phyloP scores from a whole-genome alignment of 2,888 invertebrate genomes.

The Brachyptera putata region DNA sequence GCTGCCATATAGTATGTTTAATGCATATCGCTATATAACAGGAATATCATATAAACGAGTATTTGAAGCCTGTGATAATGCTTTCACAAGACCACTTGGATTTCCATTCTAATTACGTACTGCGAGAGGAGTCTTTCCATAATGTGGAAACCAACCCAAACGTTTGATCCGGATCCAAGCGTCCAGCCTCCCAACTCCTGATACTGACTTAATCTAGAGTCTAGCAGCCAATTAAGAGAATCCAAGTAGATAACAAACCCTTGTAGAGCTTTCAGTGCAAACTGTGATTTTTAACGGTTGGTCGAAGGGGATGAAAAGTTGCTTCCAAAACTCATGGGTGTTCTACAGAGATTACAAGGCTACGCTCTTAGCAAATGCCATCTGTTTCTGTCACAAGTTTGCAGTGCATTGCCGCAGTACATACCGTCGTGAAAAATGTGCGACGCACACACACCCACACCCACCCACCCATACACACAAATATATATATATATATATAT shows the following conservation, averaged over 20 bases:
- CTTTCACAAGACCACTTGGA: not conserved
- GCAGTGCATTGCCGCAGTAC: too few relatives aligned
- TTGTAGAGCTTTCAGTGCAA: not conserved
- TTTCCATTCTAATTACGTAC: conserved; percentile 26
- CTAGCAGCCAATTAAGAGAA: conserved; percentile 23
- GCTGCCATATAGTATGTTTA: too few relatives aligned
- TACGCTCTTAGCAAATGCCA: conserved; percentile 28
- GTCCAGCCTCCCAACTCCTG: conserved; percentile 6
- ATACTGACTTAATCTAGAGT: conserved; percentile 23
- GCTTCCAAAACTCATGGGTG: not conserved
- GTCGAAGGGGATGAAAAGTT: not conserved
- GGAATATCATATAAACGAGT: not conserved
- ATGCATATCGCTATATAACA: too few relatives aligned
- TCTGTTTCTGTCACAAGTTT: conserved; percentile 29
- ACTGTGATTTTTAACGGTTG: not conserved
- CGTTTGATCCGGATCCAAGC: conserved; percentile 15
- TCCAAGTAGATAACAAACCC: not conserved
- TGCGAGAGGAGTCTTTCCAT: conserved; percentile 1
- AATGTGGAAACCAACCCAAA: conserved; percentile 2
- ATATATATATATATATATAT: too few relatives aligned
- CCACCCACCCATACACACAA: too few relatives aligned
- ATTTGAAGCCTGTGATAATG: not conserved
- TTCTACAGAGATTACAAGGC: conserved; percentile 26
- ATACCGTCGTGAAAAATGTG: too few relatives aligned
- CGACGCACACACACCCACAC: too few relatives aligned